phyloP scores from a whole-genome alignment of 2,113 vertebrate genomes.

The Clinocottus analis region DNA sequence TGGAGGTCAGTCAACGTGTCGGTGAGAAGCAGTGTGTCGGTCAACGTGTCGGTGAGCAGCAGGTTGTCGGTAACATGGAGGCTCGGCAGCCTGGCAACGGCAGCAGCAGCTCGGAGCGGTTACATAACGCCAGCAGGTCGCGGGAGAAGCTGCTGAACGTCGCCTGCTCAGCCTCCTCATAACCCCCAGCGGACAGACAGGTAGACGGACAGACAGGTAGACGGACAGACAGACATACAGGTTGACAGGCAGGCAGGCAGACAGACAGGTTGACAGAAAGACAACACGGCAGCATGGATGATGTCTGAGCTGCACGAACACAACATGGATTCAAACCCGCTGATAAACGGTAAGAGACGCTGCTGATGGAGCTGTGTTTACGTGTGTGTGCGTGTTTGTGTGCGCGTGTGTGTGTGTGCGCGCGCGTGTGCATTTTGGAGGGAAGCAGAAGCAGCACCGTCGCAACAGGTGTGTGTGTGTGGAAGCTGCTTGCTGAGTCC shows the following conservation, averaged over 20 bases:
- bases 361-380: neutral
- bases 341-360: slow-evolving; percentile 80
- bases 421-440: slow-evolving; percentile 6
- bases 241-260: neutral
- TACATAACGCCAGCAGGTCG: slow-evolving; percentile 75
- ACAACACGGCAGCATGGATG: slow-evolving; percentile 32
- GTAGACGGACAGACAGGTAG: neutral
- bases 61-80: slow-evolving; percentile 66
- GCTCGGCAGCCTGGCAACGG: slow-evolving; percentile 61
- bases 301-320: slow-evolving; percentile 27
- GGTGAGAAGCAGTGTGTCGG: neutral
- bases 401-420: neutral
- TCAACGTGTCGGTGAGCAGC: slow-evolving; percentile 37
- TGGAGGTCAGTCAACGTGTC: neutral
- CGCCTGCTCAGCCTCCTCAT: slow-evolving; percentile 40
- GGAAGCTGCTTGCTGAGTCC: too few relatives aligned
- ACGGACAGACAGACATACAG: neutral
- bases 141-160: slow-evolving; percentile 57
- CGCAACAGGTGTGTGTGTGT: slow-evolving; percentile 57
- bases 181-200: too few relatives aligned
- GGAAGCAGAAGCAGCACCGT: slow-evolving; percentile 29
- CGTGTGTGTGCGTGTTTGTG: slow-evolving; percentile 8
- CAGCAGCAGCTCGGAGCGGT: slow-evolving; percentile 68
- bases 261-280: neutral
- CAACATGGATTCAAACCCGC: slow-evolving; percentile 79